Base-by-base conservation (phyloP, 2,797 vertebrate genomes). In the Bufotes viridis region DNA sequence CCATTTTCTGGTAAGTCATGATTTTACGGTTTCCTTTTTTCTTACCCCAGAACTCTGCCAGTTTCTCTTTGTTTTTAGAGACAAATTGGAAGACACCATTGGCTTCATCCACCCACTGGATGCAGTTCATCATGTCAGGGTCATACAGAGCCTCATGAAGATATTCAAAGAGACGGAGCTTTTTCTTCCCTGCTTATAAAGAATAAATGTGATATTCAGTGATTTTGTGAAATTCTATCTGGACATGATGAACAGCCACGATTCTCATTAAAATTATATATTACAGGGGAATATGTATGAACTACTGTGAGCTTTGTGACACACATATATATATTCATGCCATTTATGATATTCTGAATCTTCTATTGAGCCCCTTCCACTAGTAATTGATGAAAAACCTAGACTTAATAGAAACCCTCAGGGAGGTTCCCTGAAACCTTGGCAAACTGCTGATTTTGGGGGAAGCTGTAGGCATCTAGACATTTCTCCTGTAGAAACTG, bases 1-100 rank as follows among this genome's bases (percentile, higher is more conserved):
- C 98, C 98, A 99, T 98, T 95, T 99, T 99, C 95, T 99, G 98
- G 61, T 99, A 99, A 60, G 98, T 99, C 98, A 99, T 99, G 91
- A 96, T 96, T 93, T 99, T 99, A 90, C 98, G 96, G 93, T 99
- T 99, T 90, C 98, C 98, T 90, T 99, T 99, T 89, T 97, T 96
- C 90, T 97, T 96, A 75, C 98, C 98, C 98, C 98, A 99, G 89
- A 96, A 95, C 93, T 99, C 97, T 0, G 98, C 98, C 91, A 99
- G 95, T 93, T 96, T 98, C 93, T 99, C 98, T 91, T 99, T 99
- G 94, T 99, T 98, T 93, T 99, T 99, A 34, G 98, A 99, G 90
- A 99, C 92, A 90, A 99, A 99, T 93, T 99, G 98, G 92, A 99
- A 99, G 91, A 97, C 94, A 18, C 98, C 98, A 6, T 93, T 98